Evolutionary conservation across 2,888 invertebrate genomes (phyloP), one percentile per base, ranked within the genome.

Genomic region (Callimorpha dominula): DNA sequence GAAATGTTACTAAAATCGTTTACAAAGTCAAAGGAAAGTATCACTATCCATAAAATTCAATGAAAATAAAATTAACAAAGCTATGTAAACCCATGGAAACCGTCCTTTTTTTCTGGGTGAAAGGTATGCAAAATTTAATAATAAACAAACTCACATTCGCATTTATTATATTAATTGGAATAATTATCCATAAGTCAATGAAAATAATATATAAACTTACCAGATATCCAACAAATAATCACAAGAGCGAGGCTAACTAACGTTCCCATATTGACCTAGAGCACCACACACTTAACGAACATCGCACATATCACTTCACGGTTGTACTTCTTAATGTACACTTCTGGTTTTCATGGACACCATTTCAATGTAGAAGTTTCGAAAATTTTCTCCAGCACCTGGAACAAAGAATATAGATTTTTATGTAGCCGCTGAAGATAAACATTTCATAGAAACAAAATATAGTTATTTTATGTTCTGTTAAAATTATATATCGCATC

Each of bases 211-310:
- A 20, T 43, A 20, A 52, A 89, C 93, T 92, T 76, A 95, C 94
- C 94, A 72, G 91, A 82, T 72, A 94, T 91, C 94, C 93, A 94
- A 72, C 86, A 86, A 71, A 93, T 85, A 66, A 94, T 83, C 54
- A 93, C 77, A 40, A 90, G 83, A 74, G 89, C 88, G 73, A 92
- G 71, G 78, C 87, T 84, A 65, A 84, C 79, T 72, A 89, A 79
- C 85, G 90, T 90, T 83, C 90, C 93, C 93, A 94, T 94, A 81
- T 85, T 91, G 76, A 75, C 78, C 70, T 72, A 83, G 60, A 74
- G 72, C 78, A 78, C 78, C 80, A 84, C 84, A 81, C 86, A 84
- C 83, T 11, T 54, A 63, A 52, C 52, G 54, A 69, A 69, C 74
- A 75, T 75, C 14, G 70, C 73, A 82, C 81, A 80, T 43, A 72